Evolutionary conservation across 2,113 vertebrate species (phyloP), one percentile per base, ranked within the genome.

Genomic region (Lampris incognitus): DNA sequence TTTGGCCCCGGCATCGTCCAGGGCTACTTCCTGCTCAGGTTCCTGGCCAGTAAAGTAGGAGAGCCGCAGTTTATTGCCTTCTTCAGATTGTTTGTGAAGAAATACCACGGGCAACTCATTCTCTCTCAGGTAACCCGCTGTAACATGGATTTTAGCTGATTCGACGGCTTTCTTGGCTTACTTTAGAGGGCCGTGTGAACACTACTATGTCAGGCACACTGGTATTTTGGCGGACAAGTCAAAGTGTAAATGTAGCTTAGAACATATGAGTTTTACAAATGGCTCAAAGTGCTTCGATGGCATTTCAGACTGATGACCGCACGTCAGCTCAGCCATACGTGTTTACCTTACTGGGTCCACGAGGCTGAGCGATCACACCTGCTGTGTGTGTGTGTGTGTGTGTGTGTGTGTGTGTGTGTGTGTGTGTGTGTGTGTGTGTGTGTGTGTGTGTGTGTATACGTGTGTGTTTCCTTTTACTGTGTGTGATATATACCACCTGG

Each of bases 21-120:
- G 98, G 98, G 98, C 65, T 99, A 98, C 89, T 99, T 99, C 83
- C 95, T 99, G 55, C 93, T 99, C 80, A 94, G 85, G 48, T 97
- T 91, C 86, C 90, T 99, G 83, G 93, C 95, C 73, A 92, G 79
- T 84, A 90, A 90, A 86, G 87, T 96, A 69, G 96, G 97, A 83
- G 93, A 96, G 52, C 90, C 92, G 48, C 81, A 85, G 1, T 98
- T 96, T 76, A 91, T 97, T 74, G 49, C 88, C 57, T 98, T 96
- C 91, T 94, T 99, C 91, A 92, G 88, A 79, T 92, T 91, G 76
- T 99, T 98, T 93, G 96, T 99, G 59, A 79, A 91, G 68, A 92
- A 87, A 72, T 97, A 95, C 89, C 98, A 99, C 11, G 97, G 97
- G 13, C 96, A 96, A 64, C 95, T 99, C 9, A 90, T 99, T 90